Conservation (phyloP, 2,888 invertebrate species). For the Nemotelus pantherinus region DNA sequence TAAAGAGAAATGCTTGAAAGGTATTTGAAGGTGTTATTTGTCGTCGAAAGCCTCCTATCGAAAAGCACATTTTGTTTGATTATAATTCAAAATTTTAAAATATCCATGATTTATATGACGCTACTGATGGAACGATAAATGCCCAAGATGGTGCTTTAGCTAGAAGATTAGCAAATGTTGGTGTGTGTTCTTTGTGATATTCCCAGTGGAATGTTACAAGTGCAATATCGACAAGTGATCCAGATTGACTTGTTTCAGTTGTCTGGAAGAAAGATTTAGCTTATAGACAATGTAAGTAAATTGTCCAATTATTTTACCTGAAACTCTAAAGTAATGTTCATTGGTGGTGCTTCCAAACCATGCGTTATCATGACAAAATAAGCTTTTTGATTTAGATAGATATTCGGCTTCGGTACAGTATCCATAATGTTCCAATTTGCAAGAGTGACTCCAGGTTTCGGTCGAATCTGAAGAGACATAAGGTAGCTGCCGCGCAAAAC, state of each 20-base stretch:
- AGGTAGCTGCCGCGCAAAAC: conserved; percentile 55
- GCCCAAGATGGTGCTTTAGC: conserved; percentile 58
- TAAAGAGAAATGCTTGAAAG: conserved; percentile 38
- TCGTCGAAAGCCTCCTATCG: conserved; percentile 21
- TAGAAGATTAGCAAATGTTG: conserved; percentile 57
- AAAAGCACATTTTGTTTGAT: conserved; percentile 16
- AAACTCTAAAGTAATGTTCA: conserved; percentile 56
- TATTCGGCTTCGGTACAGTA: conserved; percentile 54
- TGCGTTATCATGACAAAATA: conserved; percentile 58
- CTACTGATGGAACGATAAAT: conserved; percentile 57
- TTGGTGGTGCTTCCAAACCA: conserved; percentile 56
- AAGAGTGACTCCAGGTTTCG: conserved; percentile 55
- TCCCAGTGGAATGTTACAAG: conserved; percentile 58
- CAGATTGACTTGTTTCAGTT: conserved; percentile 51
- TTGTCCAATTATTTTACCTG: conserved; percentile 51
- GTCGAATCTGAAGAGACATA: conserved; percentile 56
- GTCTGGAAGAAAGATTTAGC: conserved; percentile 51
- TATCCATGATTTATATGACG: conserved; percentile 56
- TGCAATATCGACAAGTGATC: conserved; percentile 57
- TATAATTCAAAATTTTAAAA: conserved; percentile 52
- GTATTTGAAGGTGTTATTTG: conserved; percentile 15
- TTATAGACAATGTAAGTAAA: background rate
- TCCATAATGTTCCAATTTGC: conserved; percentile 55
- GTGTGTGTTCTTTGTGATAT: conserved; percentile 58
- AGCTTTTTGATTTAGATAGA: conserved; percentile 55